Evolutionary conservation across 1,140 invertebrate genomes (phyloP), one percentile per base, ranked within the genome.

Genomic region (Cotesia chilonis): DNA sequence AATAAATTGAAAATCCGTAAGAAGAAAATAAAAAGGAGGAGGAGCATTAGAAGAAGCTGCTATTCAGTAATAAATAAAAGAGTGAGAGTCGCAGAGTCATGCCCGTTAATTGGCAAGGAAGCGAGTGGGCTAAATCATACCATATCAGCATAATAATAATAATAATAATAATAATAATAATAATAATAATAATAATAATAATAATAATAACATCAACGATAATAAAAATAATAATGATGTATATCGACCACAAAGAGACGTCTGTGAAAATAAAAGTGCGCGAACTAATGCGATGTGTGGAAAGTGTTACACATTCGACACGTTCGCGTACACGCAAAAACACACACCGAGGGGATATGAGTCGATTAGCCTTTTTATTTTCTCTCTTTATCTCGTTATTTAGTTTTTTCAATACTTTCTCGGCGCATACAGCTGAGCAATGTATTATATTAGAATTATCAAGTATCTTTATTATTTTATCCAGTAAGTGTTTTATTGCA

Each of bases 261-360:
- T 69, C 65, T 75, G 74, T 75, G 70, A 75, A 72, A 75, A 75
- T 75, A 75, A 75, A 75, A 75, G 74, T 75, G 74, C 74, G 74
- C 74, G 66, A 75, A 55, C 70, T 75, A 75, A 75, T 61, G 70
- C 57, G 28, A 66, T 54, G 64, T 70, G 64, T 68, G 51, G 74
- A 75, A 75, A 75, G 70, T 72, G 68, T 70, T 60, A 66, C 66
- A 68, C 66, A 68, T 71, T 59, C 57, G 20, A 20, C 57, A 59
- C 57, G 12, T 55, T 57, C 17, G 17, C 41, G 36, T 28, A 52
- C 37, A 20, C 57, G 10, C 41, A 35, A 14, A 14, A 57, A 55
- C 17, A 55, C 28, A 38, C 3, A 54, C 9, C 41, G 20, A n/a
- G 17, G 28, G 20, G n/a, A 61, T 36, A 12, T 61, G 12, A 57